phyloP scores from a whole-genome alignment of 2,113 vertebrate species.

The Gorilla gorilla region DNA sequence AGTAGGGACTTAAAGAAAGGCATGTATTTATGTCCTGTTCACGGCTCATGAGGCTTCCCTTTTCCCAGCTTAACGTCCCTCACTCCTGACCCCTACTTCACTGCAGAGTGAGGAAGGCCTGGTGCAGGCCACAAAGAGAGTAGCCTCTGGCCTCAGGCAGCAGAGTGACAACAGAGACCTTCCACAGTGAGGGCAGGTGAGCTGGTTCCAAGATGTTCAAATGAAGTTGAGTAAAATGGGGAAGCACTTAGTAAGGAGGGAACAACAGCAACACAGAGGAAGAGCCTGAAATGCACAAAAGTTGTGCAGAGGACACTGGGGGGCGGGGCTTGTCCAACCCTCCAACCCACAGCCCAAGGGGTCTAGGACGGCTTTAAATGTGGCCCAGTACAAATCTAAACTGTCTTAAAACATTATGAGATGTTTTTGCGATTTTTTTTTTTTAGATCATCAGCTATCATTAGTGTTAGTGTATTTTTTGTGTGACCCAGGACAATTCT shows the following conservation, averaged over 20 bases:
- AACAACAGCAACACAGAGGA: not conserved
- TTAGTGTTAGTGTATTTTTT: too few relatives aligned
- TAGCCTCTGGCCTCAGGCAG: not conserved
- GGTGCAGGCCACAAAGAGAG: not conserved
- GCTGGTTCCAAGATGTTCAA: not conserved
- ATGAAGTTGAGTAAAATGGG: not conserved
- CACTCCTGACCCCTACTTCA: fast-evolving
- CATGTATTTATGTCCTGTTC: not conserved
- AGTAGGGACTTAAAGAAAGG: not conserved
- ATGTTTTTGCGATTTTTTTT: too few relatives aligned
- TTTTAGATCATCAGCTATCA: too few relatives aligned
- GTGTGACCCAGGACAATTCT: too few relatives aligned
- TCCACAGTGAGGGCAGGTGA: not conserved
- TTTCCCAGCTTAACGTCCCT: not conserved
- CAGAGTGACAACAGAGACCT: not conserved
- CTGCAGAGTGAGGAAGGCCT: not conserved
- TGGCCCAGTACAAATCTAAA: too few relatives aligned
- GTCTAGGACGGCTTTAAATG: too few relatives aligned
- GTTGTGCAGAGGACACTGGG: fast-evolving
- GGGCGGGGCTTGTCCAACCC: too few relatives aligned
- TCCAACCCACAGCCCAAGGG: too few relatives aligned
- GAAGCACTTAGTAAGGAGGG: fast-evolving
- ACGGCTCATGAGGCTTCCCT: not conserved
- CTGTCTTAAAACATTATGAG: too few relatives aligned
- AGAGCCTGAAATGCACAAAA: too few relatives aligned